Conservation (phyloP, 2,113 vertebrate species). For the Oncorhynchus mykiss region DNA sequence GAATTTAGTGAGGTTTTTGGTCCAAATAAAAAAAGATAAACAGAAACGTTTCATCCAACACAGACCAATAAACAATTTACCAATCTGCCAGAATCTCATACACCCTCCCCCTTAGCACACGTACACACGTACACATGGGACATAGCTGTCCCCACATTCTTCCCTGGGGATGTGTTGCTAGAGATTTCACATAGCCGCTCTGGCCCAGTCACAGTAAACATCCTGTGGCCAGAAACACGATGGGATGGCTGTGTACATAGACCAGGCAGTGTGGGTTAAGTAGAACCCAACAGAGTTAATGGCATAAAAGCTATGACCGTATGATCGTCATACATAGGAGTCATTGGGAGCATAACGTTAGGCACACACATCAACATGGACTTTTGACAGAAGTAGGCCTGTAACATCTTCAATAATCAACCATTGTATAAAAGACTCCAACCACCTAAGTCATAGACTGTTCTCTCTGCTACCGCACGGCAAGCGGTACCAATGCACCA, state of each 20-base stretch:
- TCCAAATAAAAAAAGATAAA: neutral
- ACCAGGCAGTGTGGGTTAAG: neutral
- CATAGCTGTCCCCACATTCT: too few relatives aligned
- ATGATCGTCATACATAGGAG: too few relatives aligned
- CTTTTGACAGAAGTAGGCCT: too few relatives aligned
- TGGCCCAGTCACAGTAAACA: slow-evolving; percentile 38
- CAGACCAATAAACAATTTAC: neutral
- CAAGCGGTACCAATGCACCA: too few relatives aligned
- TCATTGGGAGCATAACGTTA: too few relatives aligned
- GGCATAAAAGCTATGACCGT: too few relatives aligned
- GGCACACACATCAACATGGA: too few relatives aligned
- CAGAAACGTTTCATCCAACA: neutral
- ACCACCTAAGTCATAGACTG: too few relatives aligned
- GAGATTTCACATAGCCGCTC: slow-evolving; percentile 24
- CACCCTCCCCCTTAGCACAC: neutral
- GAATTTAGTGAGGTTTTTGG: neutral
- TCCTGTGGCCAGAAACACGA: slow-evolving; percentile 27
- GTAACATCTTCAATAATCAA: too few relatives aligned
- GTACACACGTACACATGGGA: neutral
- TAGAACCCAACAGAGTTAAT: slow-evolving; percentile 19
- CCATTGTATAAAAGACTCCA: too few relatives aligned
- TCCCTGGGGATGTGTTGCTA: too few relatives aligned
- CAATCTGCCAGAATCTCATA: neutral
- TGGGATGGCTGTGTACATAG: neutral
- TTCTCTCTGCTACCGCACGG: too few relatives aligned